These are phyloP conservation scores for Gonioctena quinquepunctata DNA, from an alignment of 1,140 invertebrate species.

Conservation along the genomic window DNA sequence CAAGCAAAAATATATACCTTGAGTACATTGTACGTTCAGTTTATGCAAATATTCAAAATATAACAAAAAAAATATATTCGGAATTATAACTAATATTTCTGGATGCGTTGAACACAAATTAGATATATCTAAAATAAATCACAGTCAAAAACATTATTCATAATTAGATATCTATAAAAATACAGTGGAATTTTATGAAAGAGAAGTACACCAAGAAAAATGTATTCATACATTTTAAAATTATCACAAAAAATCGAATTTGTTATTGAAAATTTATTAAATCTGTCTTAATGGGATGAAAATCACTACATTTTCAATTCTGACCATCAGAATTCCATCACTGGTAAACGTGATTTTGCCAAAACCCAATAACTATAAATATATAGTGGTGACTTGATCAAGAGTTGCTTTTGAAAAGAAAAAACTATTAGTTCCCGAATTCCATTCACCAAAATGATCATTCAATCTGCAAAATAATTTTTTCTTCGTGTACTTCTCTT, in stretches of 20 bases:
- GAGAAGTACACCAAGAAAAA: slow-evolving; percentile 6
- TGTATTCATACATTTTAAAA: neutral
- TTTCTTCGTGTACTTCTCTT: slow-evolving; percentile 4
- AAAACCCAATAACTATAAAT: too few species aligned
- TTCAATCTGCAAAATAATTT: neutral
- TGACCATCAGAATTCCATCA: neutral
- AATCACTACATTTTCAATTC: neutral
- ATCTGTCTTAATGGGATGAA: neutral
- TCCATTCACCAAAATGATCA: too few species aligned
- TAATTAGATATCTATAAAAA: slow-evolving; percentile 20
- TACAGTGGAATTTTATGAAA: slow-evolving; percentile 15
- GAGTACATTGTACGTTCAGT: slow-evolving; percentile 17
- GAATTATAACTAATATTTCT: slow-evolving; percentile 18
- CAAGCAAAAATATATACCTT: slow-evolving; percentile 3
- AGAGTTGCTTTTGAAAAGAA: too few species aligned
- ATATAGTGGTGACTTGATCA: too few species aligned
- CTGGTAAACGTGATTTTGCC: too few species aligned
- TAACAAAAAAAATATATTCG: slow-evolving; percentile 8
- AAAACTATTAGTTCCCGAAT: too few species aligned
- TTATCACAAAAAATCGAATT: neutral
- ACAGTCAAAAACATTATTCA: slow-evolving; percentile 18
- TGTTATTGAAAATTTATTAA: neutral
- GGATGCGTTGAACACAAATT: neutral
- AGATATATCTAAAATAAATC: slow-evolving; percentile 18
- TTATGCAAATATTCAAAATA: slow-evolving; percentile 6